Percentiles rank a stretch among this genome's conserved stretches.
phyloP scores from a whole-genome alignment of 2,888 invertebrate species.

The Nematopogon swammerdamellus region DNA sequence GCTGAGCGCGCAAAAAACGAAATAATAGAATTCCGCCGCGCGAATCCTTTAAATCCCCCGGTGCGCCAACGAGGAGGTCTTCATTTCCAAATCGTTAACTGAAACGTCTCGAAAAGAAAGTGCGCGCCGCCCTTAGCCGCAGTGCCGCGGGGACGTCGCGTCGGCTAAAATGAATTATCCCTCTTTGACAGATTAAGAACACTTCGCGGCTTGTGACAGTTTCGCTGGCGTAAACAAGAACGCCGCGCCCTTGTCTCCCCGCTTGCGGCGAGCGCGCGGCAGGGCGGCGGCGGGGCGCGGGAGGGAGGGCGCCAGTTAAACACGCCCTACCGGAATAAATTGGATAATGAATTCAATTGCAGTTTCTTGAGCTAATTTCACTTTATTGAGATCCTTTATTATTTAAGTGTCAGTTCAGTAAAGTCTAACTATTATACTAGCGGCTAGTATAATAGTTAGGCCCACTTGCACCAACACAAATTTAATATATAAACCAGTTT shows the following conservation, averaged over 20 bases:
- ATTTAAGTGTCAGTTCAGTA: too few relatives aligned
- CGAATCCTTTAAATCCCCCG: neutral
- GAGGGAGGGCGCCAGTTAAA: neutral
- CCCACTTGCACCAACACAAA: too few relatives aligned
- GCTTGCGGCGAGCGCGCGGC: neutral
- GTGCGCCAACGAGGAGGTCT: neutral
- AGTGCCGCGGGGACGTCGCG: constrained; percentile 8
- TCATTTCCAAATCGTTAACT: neutral
- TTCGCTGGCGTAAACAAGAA: neutral
- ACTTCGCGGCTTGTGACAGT: neutral
- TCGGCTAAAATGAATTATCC: constrained; percentile 30
- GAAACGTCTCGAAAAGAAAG: neutral
- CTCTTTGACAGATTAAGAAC: constrained; percentile 21
- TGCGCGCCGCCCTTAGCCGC: neutral
- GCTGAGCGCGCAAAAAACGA: neutral
- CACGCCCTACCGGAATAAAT: neutral
- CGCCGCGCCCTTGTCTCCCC: too few relatives aligned
- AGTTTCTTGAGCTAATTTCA: neutral
- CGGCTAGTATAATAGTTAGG: too few relatives aligned
- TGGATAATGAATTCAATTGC: neutral
- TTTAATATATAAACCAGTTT: too few relatives aligned
- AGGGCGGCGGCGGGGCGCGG: neutral
- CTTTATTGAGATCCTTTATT: too few relatives aligned
- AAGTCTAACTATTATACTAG: too few relatives aligned
- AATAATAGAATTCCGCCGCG: neutral